Percentiles rank a stretch among this genome's conserved stretches.
These are phyloP conservation scores for Synergus itoensis DNA, from an alignment of 2,888 invertebrate species.

Conservation along the genomic window DNA sequence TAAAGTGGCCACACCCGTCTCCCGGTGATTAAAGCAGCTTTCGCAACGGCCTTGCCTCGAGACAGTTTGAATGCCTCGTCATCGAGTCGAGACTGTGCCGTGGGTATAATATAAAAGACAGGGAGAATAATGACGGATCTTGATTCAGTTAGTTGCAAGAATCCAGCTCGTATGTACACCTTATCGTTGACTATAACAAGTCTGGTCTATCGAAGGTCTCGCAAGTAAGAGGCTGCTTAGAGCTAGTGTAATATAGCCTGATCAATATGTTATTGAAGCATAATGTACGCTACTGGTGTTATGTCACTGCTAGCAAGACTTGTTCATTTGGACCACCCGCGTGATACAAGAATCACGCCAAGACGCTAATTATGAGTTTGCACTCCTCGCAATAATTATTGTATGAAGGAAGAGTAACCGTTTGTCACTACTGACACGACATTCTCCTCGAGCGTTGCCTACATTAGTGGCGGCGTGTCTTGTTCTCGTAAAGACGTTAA, in stretches of 20 bases:
- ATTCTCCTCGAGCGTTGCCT: background rate
- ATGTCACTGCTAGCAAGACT: constrained; percentile 24
- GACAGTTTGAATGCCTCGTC: constrained; percentile 55
- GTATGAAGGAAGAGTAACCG: constrained; percentile 9
- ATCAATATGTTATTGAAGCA: constrained; percentile 39
- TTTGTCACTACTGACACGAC: constrained; percentile 17
- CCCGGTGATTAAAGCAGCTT: constrained; percentile 51
- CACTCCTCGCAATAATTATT: background rate
- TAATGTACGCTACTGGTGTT: constrained; percentile 36
- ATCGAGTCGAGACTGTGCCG: constrained; percentile 45
- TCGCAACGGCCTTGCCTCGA: constrained; percentile 58
- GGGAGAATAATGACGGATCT: constrained; percentile 44
- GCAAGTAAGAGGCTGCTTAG: constrained; percentile 20
- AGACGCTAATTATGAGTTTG: background rate
- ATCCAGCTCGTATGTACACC: constrained; percentile 39
- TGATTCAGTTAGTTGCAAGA: constrained; percentile 42
- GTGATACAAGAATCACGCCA: background rate
- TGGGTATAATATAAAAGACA: constrained; percentile 44
- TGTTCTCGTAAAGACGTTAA: constrained; percentile 1
- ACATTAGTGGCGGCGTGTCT: background rate
- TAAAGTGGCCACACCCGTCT: constrained; percentile 58
- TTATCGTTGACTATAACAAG: constrained; percentile 32
- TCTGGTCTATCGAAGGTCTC: constrained; percentile 33
- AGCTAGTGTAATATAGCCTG: constrained; percentile 1
- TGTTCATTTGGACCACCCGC: constrained; percentile 3